Conservation (phyloP, 2,113 vertebrate species). For the Microcebus lehilahytsara region DNA sequence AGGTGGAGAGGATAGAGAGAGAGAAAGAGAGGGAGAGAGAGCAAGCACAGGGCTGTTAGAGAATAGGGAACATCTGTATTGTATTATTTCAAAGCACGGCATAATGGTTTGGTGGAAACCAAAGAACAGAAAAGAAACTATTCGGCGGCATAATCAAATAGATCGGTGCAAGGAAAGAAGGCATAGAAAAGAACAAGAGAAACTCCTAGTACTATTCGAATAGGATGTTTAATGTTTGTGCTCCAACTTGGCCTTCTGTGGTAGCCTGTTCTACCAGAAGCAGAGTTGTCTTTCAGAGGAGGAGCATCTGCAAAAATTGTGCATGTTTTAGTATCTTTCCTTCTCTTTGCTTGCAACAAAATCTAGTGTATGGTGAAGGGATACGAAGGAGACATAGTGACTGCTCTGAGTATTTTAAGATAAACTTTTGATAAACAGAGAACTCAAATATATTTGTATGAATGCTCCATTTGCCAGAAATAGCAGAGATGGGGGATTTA, state of each 20-base stretch:
- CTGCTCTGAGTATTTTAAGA: not conserved
- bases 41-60: not conserved
- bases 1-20: not conserved
- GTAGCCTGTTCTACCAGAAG: not conserved
- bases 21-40: not conserved
- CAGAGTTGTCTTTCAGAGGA: not conserved
- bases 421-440: constrained; percentile 27
- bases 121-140: constrained; percentile 14
- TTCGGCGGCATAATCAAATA: not conserved
- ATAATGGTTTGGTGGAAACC: constrained; percentile 22
- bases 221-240: rapidly evolving
- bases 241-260: not conserved
- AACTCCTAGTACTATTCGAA: not conserved
- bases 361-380: not conserved
- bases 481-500: not conserved
- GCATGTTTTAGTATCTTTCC: not conserved
- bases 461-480: constrained; percentile 42
- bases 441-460: not conserved
- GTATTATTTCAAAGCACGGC: not conserved
- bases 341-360: not conserved
- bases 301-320: not conserved
- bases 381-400: not conserved
- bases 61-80: constrained; percentile 30
- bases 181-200: not conserved
- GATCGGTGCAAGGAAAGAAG: not conserved